Conservation (phyloP, 2,113 vertebrate species). For the Megalops atlanticus region DNA sequence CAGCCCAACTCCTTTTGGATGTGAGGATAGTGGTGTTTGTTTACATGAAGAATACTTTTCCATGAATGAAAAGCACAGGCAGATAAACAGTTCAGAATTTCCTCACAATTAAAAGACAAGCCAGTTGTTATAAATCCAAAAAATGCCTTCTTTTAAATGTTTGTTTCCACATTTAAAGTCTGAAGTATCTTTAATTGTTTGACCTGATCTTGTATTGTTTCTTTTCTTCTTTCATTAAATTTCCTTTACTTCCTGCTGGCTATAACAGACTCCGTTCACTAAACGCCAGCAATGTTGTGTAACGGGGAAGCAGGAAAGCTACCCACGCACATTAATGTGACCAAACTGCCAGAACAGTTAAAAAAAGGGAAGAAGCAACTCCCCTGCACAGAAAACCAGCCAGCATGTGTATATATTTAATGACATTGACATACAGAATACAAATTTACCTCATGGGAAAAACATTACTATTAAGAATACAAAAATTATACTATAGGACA, state of each 20-base stretch:
- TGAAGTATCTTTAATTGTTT: no score
- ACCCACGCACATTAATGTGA: constrained; percentile 43
- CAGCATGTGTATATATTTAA: background rate
- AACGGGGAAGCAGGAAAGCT: constrained; percentile 32
- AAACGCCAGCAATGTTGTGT: constrained; percentile 15
- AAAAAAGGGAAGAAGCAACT: background rate
- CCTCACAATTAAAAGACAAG: no score
- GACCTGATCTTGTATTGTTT: background rate
- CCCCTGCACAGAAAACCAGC: background rate
- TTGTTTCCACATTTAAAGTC: no score
- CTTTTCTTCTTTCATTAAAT: constrained; percentile 14
- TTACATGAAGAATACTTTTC: no score
- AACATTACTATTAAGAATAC: no score
- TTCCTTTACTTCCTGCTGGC: constrained; percentile 15
- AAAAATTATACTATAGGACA: no score
- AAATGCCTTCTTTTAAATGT: no score
- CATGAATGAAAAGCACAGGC: background rate
- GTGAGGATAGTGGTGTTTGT: background rate
- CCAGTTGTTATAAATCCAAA: no score
- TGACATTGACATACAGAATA: background rate
- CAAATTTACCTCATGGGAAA: no score
- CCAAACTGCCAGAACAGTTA: background rate
- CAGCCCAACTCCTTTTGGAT: no score
- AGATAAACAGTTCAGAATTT: no score
- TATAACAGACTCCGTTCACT: constrained; percentile 23